These are phyloP conservation scores for Prionace glauca DNA, from an alignment of 2,797 vertebrate species.

Conservation along the genomic window DNA sequence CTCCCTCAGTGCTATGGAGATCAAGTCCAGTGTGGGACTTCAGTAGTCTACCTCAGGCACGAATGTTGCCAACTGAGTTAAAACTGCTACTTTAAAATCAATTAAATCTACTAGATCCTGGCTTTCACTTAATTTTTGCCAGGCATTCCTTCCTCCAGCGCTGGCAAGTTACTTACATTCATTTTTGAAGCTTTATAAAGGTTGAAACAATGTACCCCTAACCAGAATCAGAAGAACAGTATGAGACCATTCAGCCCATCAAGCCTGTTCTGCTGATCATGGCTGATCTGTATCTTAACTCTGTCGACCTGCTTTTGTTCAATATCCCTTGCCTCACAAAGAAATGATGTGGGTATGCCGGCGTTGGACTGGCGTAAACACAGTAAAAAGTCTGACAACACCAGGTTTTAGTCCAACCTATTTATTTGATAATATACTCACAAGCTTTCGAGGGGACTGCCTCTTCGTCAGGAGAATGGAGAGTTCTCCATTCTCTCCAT, in stretches of 20 bases:
- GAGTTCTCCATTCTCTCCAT: too few species aligned
- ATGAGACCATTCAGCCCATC: not conserved
- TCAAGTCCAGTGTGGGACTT: not conserved
- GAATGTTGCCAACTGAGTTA: not conserved
- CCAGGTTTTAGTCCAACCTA: too few species aligned
- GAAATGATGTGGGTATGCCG: too few species aligned
- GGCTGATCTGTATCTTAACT: not conserved
- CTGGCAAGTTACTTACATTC: not conserved
- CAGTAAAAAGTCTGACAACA: too few species aligned
- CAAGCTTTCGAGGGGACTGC: too few species aligned
- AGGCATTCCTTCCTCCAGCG: not conserved
- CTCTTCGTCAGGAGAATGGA: too few species aligned
- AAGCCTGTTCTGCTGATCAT: not conserved
- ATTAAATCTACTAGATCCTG: not conserved
- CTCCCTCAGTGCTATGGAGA: not conserved
- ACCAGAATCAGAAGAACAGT: not conserved
- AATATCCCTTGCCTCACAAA: not conserved
- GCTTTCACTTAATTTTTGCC: not conserved
- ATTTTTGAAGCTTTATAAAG: not conserved
- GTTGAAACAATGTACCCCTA: not conserved
- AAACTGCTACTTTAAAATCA: not conserved
- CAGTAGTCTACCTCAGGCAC: not conserved
- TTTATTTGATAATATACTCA: too few species aligned
- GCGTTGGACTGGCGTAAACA: too few species aligned
- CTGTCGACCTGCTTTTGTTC: not conserved